Percentiles rank a stretch among this genome's conserved stretches.
phyloP scores from a whole-genome alignment of 2,113 vertebrate genomes.

The Zeus faber region DNA sequence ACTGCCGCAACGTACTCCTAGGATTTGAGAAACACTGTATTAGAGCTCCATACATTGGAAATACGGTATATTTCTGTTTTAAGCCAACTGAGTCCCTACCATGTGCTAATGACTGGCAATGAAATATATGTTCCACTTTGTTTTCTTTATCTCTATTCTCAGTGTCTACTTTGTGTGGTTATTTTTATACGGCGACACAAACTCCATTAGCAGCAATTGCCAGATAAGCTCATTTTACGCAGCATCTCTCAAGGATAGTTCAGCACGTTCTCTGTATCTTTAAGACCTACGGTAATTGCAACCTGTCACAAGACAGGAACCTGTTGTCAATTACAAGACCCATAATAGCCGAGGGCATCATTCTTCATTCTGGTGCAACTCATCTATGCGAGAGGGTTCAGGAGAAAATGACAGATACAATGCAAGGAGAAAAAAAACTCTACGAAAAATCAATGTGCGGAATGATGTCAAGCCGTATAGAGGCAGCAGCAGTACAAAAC shows the following conservation, averaged over 20 bases:
- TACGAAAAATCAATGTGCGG: constrained; percentile 35
- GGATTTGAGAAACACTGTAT: too few species aligned
- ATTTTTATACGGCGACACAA: too few species aligned
- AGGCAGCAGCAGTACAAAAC: neutral
- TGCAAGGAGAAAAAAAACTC: constrained; percentile 52
- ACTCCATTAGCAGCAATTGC: too few species aligned
- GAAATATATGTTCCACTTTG: too few species aligned
- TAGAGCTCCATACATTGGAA: too few species aligned
- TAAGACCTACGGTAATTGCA: constrained; percentile 60
- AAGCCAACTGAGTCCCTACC: too few species aligned
- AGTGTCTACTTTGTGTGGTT: too few species aligned
- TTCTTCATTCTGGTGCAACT: constrained; percentile 58
- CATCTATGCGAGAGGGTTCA: constrained; percentile 49
- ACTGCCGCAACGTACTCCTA: too few species aligned
- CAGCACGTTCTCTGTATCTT: constrained; percentile 55
- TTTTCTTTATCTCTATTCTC: too few species aligned
- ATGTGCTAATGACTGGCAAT: too few species aligned
- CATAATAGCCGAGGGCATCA: constrained; percentile 52
- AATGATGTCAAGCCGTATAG: neutral
- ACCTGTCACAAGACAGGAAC: constrained; percentile 65
- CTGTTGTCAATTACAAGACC: constrained; percentile 43
- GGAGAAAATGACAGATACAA: constrained; percentile 56
- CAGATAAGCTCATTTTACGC: constrained; percentile 17
- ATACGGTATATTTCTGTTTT: too few species aligned
- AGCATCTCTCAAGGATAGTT: constrained; percentile 53